These are phyloP conservation scores for Mycalesis mineus DNA, from an alignment of 2,888 invertebrate species.

Conservation along the genomic window DNA sequence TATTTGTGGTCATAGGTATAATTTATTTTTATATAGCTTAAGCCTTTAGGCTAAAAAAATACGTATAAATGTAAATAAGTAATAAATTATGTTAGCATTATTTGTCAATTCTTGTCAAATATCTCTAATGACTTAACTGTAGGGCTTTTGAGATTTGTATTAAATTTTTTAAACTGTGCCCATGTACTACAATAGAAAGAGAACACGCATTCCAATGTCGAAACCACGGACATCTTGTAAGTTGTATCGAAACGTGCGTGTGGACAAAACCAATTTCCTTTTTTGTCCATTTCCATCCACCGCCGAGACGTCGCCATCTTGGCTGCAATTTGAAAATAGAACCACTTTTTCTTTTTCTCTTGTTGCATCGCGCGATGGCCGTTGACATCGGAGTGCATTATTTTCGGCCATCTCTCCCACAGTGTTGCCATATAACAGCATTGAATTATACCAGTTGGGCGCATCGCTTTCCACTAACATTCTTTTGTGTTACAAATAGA, in stretches of 20 bases:
- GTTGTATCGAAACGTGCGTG: neutral
- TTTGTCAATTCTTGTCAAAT: no score
- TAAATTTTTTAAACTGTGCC: no score
- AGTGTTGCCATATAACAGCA: conserved; percentile 53
- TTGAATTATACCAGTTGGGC: conserved; percentile 31
- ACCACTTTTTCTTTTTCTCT: conserved; percentile 44
- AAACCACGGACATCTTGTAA: neutral
- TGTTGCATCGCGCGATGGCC: conserved; percentile 64
- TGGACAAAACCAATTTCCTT: conserved; percentile 41
- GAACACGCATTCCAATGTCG: neutral
- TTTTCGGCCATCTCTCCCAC: conserved; percentile 64
- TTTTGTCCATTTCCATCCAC: conserved; percentile 42
- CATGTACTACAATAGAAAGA: no score
- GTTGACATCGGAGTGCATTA: conserved; percentile 68
- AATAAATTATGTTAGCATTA: no score
- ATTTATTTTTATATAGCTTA: no score
- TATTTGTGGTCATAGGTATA: no score
- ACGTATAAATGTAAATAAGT: no score
- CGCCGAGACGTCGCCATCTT: conserved; percentile 45
- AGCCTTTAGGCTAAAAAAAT: no score
- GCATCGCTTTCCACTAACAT: conserved; percentile 17
- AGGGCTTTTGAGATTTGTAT: no score
- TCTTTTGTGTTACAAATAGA: neutral
- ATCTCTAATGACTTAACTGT: no score
- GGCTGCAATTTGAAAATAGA: conserved; percentile 72